These are phyloP conservation scores for Belgica antarctica DNA, from an alignment of 2,888 invertebrate species.

Conservation along the genomic window DNA sequence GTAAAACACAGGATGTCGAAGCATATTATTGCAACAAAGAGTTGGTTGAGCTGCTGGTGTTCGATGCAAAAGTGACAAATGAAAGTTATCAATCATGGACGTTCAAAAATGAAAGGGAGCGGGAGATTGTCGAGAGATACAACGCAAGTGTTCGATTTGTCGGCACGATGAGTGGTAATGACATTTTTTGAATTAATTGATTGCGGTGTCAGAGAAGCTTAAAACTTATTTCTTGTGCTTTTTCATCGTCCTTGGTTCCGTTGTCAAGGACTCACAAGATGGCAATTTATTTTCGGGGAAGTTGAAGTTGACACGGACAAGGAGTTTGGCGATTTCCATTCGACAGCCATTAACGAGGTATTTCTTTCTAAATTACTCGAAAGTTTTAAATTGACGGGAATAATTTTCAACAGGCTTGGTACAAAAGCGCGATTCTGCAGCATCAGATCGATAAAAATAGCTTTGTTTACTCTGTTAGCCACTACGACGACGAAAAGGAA, in stretches of 20 bases:
- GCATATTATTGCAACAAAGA: slow-evolving; percentile 83
- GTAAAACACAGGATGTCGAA: slow-evolving; percentile 62
- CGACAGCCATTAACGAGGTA: slow-evolving; percentile 80
- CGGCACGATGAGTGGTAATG: slow-evolving; percentile 72
- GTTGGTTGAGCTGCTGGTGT: slow-evolving; percentile 77
- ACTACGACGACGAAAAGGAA: slow-evolving; percentile 55
- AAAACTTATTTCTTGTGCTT: no score
- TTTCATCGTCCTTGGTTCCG: no score
- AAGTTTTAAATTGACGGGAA: no score
- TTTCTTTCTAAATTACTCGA: no score
- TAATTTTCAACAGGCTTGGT: no score
- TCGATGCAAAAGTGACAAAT: slow-evolving; percentile 76
- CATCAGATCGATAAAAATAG: slow-evolving; percentile 67
- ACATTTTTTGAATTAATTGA: no score
- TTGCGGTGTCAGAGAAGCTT: no score
- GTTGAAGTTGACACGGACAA: slow-evolving; percentile 57
- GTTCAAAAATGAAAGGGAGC: slow-evolving; percentile 57
- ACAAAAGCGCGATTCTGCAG: slow-evolving; percentile 83
- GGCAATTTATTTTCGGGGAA: slow-evolving; percentile 72
- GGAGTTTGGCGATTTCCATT: slow-evolving; percentile 74
- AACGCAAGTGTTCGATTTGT: slow-evolving; percentile 77
- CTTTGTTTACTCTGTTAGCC: slow-evolving; percentile 74
- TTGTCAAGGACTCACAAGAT: slow-evolving; percentile 70
- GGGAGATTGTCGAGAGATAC: slow-evolving; percentile 63
- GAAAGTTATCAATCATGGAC: slow-evolving; percentile 61